These are phyloP conservation scores for Ardeotis arabs DNA, from an alignment of 2,113 vertebrate genomes.

Conservation along the genomic window DNA sequence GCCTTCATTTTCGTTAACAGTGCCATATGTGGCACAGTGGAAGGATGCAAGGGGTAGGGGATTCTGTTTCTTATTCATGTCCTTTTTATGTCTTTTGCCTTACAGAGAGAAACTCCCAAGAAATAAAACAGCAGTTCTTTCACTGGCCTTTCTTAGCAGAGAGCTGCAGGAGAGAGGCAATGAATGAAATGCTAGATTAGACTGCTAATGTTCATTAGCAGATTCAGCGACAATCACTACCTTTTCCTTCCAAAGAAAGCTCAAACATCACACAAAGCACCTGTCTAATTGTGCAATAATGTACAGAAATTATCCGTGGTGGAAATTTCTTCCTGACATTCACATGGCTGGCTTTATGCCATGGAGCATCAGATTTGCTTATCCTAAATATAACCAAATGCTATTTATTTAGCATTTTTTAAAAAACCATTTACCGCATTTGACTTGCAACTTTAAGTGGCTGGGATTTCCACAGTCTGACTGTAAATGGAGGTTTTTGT, in stretches of 20 bases:
- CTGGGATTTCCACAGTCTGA: background rate
- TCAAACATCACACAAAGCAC: background rate
- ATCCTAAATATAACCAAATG: slow-evolving; percentile 20
- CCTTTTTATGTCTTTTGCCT: background rate
- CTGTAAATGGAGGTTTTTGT: background rate
- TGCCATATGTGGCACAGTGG: background rate
- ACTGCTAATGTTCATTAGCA: background rate
- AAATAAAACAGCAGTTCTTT: background rate
- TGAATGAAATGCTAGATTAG: background rate
- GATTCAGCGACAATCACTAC: background rate
- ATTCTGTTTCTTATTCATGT: background rate
- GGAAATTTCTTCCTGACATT: background rate
- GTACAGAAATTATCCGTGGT: background rate
- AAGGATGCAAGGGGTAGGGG: background rate
- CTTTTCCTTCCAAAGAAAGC: background rate
- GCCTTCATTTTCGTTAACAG: background rate
- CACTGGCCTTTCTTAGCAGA: background rate
- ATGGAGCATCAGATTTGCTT: background rate
- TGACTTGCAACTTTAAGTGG: background rate
- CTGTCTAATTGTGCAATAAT: background rate
- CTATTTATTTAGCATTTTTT: background rate
- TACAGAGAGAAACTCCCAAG: background rate
- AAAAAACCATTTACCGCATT: background rate
- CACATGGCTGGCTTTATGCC: background rate
- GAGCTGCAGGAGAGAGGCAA: background rate